Base-by-base conservation (phyloP, 2,797 vertebrate genomes). In the Menidia menidia region DNA sequence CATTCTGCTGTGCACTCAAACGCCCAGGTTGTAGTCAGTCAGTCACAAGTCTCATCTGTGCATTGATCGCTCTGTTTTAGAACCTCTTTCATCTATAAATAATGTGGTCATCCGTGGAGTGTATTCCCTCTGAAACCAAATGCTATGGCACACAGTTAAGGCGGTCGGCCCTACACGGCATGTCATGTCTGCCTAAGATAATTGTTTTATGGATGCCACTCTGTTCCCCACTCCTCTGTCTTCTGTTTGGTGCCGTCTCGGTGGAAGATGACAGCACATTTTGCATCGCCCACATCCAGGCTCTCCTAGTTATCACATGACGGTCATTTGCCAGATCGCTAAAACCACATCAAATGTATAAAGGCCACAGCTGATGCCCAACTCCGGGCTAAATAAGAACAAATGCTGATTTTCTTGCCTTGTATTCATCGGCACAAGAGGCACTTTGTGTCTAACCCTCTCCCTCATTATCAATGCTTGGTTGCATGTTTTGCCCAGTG, bases 1-100 rank as follows among this genome's bases (percentile, higher is more conserved):
- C 63, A 65, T 44, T 81, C 73, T 75, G 70, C 73, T 55, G 50
- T 70, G 53, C 61, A 50, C 59, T 86, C 64, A 68, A 64, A 71
- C 5, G 39, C 59, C 60, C 73, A 73, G 67, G 83, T 82, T 70
- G 68, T 73, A 89, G 81, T 74, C 18, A 30, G 58, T 71, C 69
- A 61, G 67, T 70, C 68, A 72, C 71, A 2, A 61, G 83, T 71
- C 82, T 89, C 89, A 89, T 91, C 87, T 89, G 84, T 68, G 77
- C 83, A 88, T 89, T 85, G 87, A 88, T 90, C 39, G 62, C 78
- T 84, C 62, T 71, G 82, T 88, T 90, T 85, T 88, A 86, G 87
- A 91, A 89, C 77, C 76, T 83, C 83, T 90, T 91, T 92, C 67
- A 91, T 93, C 84, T 88, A 90, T 92, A 89, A 93, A 92, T 92